Evolutionary conservation across 2,797 vertebrate species (phyloP), one percentile per base, ranked within the genome.

Genomic region (Cyclura pinguis): DNA sequence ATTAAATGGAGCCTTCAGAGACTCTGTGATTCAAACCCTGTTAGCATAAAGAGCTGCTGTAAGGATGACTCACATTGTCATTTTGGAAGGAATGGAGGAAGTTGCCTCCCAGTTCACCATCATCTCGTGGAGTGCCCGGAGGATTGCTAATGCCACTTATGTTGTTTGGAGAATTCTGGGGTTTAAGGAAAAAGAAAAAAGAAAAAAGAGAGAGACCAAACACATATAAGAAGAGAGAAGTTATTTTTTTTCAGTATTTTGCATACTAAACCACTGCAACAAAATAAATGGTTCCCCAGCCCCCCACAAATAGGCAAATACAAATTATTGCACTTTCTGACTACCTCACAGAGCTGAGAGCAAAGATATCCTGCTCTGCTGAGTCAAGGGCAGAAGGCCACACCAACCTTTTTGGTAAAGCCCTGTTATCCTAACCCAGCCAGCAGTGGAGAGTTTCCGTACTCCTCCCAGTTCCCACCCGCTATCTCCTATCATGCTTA

Each of bases 111-210:
- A 99, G 97, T 96, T 99, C 99, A 81, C 98, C 98, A 29, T 99
- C 99, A 92, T 99, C 99, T 96, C 99, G 97, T 42, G 99, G 99
- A 97, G 99, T 99, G 96, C 99, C 99, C 62, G 99, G 98, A 95
- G 99, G 98, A 97, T 99, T 99, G 97, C 98, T 99, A 98, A 99
- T 99, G 98, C 98, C 98, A 98, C 99, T 99, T 98, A 99, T 99
- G 98, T 99, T 99, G 98, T 99, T 99, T 97, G 99, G 99, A 97
- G 99, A 99, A 97, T 99, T 99, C 99, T 99, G 96, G 3, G 1
- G 85, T 72, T 95, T 92, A 93, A 87, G 90, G 0, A 38, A 16
- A 6, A 69, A 83, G 22, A 13, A 27, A 52, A 22, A 20, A 5
- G n/a, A 8, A 55, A 18, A 18, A 81, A 81, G 16, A n/a, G 6